A percentile compares a stretch with the other conserved stretches of the same genome.
Evolutionary conservation across 2,113 vertebrate species (phyloP).

Genomic region (Okapia johnstoni): DNA sequence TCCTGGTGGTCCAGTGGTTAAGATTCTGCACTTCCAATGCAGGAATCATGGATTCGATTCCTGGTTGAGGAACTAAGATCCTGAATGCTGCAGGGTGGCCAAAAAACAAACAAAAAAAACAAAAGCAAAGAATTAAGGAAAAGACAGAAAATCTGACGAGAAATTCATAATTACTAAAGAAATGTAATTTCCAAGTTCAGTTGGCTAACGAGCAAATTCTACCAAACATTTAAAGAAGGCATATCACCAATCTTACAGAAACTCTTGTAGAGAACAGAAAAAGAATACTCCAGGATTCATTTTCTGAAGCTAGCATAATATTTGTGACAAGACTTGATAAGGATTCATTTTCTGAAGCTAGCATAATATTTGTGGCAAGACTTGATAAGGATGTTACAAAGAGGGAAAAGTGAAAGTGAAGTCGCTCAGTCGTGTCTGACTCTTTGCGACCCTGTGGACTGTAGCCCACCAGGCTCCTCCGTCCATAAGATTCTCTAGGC

Average conservation of each 20-base stretch:
- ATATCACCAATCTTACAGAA: not conserved
- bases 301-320: slow-evolving; percentile 17
- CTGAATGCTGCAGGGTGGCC: not conserved
- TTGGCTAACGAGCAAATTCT: not conserved
- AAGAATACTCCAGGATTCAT: not conserved
- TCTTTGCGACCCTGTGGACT: too few relatives aligned
- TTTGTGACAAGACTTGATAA: slow-evolving; percentile 29
- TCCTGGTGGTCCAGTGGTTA: not conserved
- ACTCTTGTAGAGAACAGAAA: not conserved
- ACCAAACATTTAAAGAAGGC: not conserved
- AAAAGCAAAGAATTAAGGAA: not conserved
- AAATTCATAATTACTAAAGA: not conserved
- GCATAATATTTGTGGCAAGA: slow-evolving; percentile 30
- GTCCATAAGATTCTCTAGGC: too few relatives aligned
- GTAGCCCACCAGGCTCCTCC: too few relatives aligned
- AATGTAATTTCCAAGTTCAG: slow-evolving; percentile 14
- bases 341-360: slow-evolving; percentile 17
- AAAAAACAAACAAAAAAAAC: not conserved
- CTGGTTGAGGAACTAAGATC: not conserved
- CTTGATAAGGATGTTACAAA: not conserved
- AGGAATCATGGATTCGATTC: not conserved
- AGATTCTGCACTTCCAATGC: not conserved
- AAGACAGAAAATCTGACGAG: not conserved
- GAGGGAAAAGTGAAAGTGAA: not conserved
- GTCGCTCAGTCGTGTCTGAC: too few relatives aligned